Conservation (phyloP, 2,797 vertebrate genomes). For the Microhierax caerulescens region DNA sequence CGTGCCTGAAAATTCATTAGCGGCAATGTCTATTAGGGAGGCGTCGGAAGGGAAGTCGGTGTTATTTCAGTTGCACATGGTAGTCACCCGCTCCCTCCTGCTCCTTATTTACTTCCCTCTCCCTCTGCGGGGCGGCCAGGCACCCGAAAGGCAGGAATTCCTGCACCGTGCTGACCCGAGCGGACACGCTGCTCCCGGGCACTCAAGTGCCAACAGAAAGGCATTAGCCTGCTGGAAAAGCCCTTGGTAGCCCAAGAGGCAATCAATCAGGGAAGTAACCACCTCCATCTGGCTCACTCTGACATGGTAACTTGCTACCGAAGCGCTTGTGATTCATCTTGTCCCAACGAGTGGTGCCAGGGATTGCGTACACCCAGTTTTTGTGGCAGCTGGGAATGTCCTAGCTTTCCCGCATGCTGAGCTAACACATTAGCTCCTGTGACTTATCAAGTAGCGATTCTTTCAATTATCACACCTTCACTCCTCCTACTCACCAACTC, state of each 20-base stretch:
- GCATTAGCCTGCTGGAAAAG: constrained; percentile 71
- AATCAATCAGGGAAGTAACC: constrained; percentile 79
- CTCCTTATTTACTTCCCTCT: background rate
- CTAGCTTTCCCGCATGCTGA: constrained; percentile 63
- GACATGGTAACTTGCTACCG: constrained; percentile 71
- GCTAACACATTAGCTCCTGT: constrained; percentile 68
- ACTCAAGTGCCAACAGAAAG: constrained; percentile 56
- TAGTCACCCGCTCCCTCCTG: background rate
- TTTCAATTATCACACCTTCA: constrained; percentile 79
- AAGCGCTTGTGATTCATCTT: constrained; percentile 76
- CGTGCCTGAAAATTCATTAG: constrained; percentile 37
- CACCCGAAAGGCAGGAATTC: background rate
- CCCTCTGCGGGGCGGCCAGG: fast-evolving
- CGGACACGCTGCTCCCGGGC: constrained; percentile 26
- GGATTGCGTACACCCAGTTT: constrained; percentile 51
- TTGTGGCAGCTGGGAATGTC: constrained; percentile 70
- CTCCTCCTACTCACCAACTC: constrained; percentile 58
- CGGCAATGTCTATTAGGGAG: background rate
- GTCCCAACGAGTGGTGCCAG: constrained; percentile 73
- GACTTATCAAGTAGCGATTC: constrained; percentile 75
- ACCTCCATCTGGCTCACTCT: constrained; percentile 76
- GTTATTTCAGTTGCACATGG: fast-evolving
- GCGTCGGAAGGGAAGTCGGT: background rate
- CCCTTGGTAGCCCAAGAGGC: constrained; percentile 70
- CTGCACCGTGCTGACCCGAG: constrained; percentile 43